Evolutionary conservation across 2,888 invertebrate species (phyloP).

Genomic region (Capitulum mitella): DNA sequence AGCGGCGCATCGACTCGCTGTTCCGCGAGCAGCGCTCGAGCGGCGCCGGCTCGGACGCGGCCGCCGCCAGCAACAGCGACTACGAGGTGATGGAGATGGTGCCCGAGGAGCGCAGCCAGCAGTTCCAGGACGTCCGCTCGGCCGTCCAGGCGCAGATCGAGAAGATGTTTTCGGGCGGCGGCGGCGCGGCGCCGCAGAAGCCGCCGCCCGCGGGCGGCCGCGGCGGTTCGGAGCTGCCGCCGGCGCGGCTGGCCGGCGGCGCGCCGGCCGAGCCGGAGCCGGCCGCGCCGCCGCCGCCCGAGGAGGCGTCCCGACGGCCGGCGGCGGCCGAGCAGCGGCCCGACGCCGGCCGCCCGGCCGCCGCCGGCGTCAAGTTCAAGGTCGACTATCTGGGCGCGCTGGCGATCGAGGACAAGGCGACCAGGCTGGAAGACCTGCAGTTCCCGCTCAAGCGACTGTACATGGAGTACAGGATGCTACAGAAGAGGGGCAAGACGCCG

Average conservation of each 20-base stretch:
- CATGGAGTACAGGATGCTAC: slow-evolving; percentile 48
- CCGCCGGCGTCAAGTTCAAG: slow-evolving; percentile 23
- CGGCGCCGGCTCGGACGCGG: neutral
- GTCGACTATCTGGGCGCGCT: slow-evolving; percentile 78
- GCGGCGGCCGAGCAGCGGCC: neutral
- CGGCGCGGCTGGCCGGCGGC: neutral
- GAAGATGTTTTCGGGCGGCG: slow-evolving; percentile 70
- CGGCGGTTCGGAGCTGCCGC: slow-evolving; percentile 26
- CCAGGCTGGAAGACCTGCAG: slow-evolving; percentile 73
- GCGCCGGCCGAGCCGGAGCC: neutral
- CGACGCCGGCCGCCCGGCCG: neutral
- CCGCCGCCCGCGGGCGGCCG: slow-evolving; percentile 1
- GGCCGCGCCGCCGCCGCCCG: neutral
- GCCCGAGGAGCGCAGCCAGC: slow-evolving; percentile 33
- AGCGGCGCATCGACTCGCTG: slow-evolving; percentile 76
- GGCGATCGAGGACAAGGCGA: slow-evolving; percentile 60
- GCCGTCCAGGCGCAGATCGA: slow-evolving; percentile 80
- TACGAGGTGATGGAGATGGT: slow-evolving; percentile 33
- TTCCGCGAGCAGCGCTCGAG: slow-evolving; percentile 46
- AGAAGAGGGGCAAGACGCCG: slow-evolving; percentile 46
- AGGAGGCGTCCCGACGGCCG: neutral
- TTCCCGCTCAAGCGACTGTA: slow-evolving; percentile 68
- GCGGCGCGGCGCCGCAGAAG: slow-evolving; percentile 51
- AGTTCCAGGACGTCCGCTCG: slow-evolving; percentile 45
- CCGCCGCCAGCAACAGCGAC: slow-evolving; percentile 23